Percentiles rank a stretch among this genome's conserved stretches.
Conservation (phyloP, 1,140 invertebrate genomes). For the Drosophila grimshawi region DNA sequence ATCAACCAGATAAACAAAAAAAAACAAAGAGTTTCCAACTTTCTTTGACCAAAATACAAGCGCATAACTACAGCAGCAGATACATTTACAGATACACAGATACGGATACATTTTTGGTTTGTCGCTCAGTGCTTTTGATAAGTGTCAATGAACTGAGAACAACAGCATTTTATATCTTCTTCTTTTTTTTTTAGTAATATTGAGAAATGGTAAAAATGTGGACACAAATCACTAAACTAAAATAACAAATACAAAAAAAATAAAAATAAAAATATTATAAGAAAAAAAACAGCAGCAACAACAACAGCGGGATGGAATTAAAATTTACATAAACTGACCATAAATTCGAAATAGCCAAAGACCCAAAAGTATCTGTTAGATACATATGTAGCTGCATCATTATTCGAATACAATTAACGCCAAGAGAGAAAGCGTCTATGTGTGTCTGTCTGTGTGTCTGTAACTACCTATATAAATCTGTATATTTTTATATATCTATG, state of each 20-base stretch:
- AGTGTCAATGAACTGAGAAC: constrained; percentile 72
- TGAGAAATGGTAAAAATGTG: constrained; percentile 57
- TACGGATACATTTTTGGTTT: constrained; percentile 33
- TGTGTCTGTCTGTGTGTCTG: background rate
- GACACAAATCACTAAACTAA: constrained; percentile 38
- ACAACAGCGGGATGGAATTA: constrained; percentile 66
- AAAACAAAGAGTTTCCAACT: constrained; percentile 60
- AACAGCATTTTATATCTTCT: constrained; percentile 27
- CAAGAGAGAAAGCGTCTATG: constrained; percentile 68
- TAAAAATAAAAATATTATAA: constrained; percentile 48
- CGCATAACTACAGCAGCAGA: constrained; percentile 33
- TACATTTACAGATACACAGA: constrained; percentile 17
- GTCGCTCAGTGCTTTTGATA: constrained; percentile 32
- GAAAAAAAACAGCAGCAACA: constrained; percentile 6
- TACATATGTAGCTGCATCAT: constrained; percentile 67
- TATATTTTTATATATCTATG: background rate
- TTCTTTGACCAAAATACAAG: constrained; percentile 59
- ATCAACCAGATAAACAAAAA: constrained; percentile 4
- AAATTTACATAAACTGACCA: constrained; percentile 78
- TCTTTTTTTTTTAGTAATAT: constrained; percentile 54
- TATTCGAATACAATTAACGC: constrained; percentile 81
- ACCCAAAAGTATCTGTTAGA: constrained; percentile 46
- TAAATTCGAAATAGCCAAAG: constrained; percentile 79
- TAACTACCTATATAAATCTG: constrained; percentile 12
- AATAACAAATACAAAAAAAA: constrained; percentile 24